These are phyloP conservation scores for Lasius platythorax DNA, from an alignment of 2,888 invertebrate genomes.

Conservation along the genomic window DNA sequence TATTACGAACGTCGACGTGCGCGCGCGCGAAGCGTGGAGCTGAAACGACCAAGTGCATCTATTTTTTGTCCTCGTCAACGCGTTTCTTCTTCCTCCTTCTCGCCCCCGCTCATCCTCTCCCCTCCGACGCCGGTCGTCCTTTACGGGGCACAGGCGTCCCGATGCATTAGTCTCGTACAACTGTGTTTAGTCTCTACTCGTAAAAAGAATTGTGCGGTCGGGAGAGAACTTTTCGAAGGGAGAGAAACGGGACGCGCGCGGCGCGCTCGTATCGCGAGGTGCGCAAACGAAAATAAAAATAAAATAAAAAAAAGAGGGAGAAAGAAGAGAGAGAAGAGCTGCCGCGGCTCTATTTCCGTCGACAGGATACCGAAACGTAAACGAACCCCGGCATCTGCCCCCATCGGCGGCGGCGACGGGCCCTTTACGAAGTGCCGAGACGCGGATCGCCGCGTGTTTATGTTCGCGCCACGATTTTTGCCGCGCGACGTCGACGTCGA, in stretches of 20 bases:
- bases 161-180: slow-evolving; percentile 61
- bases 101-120: slow-evolving; percentile 2
- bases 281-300: slow-evolving; percentile 47
- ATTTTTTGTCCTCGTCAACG: slow-evolving; percentile 54
- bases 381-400: slow-evolving; percentile 65
- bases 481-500: slow-evolving; percentile 39
- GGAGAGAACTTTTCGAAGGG: slow-evolving; percentile 41
- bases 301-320: neutral
- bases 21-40: slow-evolving; percentile 36
- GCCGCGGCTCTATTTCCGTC: slow-evolving; percentile 66
- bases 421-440: slow-evolving; percentile 56
- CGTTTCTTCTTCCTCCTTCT: slow-evolving; percentile 20
- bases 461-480: slow-evolving; percentile 53
- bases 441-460: slow-evolving; percentile 64
- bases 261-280: slow-evolving; percentile 35
- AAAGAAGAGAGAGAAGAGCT: slow-evolving; percentile 4
- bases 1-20: slow-evolving; percentile 51
- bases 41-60: slow-evolving; percentile 55
- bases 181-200: slow-evolving; percentile 63
- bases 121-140: slow-evolving; percentile 36
- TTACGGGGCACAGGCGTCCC: slow-evolving; percentile 47
- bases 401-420: slow-evolving; percentile 33
- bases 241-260: slow-evolving; percentile 7
- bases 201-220: slow-evolving; percentile 54
- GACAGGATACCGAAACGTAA: slow-evolving; percentile 71